Evolutionary conservation across 2,113 vertebrate genomes (phyloP).

Genomic region (Chionis minor): DNA sequence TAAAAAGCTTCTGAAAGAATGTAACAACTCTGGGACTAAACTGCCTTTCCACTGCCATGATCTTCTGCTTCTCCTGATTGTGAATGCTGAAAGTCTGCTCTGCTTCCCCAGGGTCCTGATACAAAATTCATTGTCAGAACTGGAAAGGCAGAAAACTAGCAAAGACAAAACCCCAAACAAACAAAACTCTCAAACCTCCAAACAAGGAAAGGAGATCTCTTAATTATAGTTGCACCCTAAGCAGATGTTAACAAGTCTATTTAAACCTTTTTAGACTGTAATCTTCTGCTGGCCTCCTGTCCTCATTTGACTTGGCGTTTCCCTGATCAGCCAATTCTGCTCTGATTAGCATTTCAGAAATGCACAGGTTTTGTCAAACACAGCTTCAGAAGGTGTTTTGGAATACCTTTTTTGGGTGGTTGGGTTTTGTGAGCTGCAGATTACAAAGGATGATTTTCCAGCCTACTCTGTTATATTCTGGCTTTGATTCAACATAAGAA

Average conservation of each 20-base stretch:
- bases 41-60: conserved; percentile 12
- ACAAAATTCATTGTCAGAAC: conserved; percentile 38
- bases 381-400: not conserved
- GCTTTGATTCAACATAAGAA: not conserved
- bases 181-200: conserved; percentile 25
- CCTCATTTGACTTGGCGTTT: not conserved
- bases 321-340: conserved; percentile 4
- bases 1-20: conserved; percentile 29
- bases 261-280: not conserved
- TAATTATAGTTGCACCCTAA: conserved; percentile 16
- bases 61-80: conserved; percentile 43
- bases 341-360: conserved; percentile 19
- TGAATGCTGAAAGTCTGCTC: conserved; percentile 35
- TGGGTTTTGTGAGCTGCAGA: not conserved
- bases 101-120: not conserved
- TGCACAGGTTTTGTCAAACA: conserved; percentile 20
- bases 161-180: conserved; percentile 47
- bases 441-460: not conserved
- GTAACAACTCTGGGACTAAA: conserved; percentile 16
- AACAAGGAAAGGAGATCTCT: not conserved
- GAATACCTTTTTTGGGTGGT: not conserved
- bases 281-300: not conserved
- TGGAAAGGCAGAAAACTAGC: conserved; percentile 14
- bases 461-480: not conserved
- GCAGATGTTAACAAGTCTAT: conserved; percentile 45